Base-by-base conservation (phyloP, 2,113 vertebrate genomes). In the Coryphaenoides rupestris region DNA sequence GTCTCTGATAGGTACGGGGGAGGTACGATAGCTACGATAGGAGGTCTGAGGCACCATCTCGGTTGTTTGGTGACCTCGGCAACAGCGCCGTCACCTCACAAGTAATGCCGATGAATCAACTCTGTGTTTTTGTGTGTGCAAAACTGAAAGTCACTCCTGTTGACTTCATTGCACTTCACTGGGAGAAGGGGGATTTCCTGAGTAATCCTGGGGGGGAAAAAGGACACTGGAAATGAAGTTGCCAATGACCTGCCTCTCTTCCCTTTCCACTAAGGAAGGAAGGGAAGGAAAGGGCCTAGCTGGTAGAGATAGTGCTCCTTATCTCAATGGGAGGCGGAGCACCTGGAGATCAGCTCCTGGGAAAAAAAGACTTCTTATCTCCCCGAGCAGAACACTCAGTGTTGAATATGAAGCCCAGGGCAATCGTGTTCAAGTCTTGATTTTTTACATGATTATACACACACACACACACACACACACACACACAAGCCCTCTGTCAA, bases 351-450 rank as follows among this genome's bases (percentile, higher is more conserved):
- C 65, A 74, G 68, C 68, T 65, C 59, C 52, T 74, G 78, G 77
- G 80, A 45, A 86, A 46, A 69, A 53, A 63, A 53, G 19, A 23
- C 16, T 21, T 33, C 72, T 87, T 84, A 85, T 90, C 82, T 88
- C 22, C 10, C 63, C 23, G 19, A 83, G 82, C 86, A 87, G 68
- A 60, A 70, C 22, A 33, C 66, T 4, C 21, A 28, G 15, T 75
- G 65, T 66, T 79, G 66, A 80, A 65, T 50, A 60, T 2, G 2
- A 15, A 22, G 62, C 55, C 45, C 63, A 56, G 62, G 56, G 72
- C 63, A 74, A 68, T 61, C 50, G 15, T 26, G 21, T 15, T 15
- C 13, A 45, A 13, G 13, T n/a, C n/a, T n/a, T 6, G 40, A 45
- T 19, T 3, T 5, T 22, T 21, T 0, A 10, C 15, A 59, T 28